Percentiles rank a stretch among this genome's conserved stretches.
Conservation (phyloP, 2,888 invertebrate species). For the Steinernema hermaphroditum region DNA sequence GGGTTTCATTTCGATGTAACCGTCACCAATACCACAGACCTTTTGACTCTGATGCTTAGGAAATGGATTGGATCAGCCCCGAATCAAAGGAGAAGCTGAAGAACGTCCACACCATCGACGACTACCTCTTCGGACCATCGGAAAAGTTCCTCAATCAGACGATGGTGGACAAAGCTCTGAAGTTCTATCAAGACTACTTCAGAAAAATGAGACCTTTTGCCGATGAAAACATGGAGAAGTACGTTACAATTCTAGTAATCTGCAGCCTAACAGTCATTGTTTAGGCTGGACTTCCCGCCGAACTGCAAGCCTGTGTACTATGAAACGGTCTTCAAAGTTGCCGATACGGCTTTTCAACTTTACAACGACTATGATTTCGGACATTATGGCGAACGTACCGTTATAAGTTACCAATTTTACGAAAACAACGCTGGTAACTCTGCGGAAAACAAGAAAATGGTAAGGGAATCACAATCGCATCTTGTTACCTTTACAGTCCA, state of each 20-base stretch:
- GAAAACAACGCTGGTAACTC: not conserved
- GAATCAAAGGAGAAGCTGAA: not conserved
- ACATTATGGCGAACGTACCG: not conserved
- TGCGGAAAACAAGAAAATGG: no score
- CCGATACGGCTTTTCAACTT: not conserved
- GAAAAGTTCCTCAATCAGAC: not conserved
- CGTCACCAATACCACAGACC: no score
- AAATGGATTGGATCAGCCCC: not conserved
- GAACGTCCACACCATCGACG: not conserved
- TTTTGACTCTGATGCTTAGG: not conserved
- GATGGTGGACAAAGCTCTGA: not conserved
- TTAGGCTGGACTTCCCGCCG: not conserved
- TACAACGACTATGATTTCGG: not conserved
- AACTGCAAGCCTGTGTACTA: not conserved
- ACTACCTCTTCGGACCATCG: not conserved
- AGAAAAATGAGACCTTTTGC: no score
- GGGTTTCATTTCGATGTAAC: no score
- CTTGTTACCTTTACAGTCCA: not conserved
- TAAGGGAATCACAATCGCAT: not conserved
- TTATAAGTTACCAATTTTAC: not conserved
- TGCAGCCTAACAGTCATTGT: no score
- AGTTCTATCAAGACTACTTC: no score
- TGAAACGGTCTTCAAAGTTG: not conserved
- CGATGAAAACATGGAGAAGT: no score
- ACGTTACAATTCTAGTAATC: no score